Evolutionary conservation across 1,140 invertebrate species (phyloP).

Genomic region (Hetaerina americana): DNA sequence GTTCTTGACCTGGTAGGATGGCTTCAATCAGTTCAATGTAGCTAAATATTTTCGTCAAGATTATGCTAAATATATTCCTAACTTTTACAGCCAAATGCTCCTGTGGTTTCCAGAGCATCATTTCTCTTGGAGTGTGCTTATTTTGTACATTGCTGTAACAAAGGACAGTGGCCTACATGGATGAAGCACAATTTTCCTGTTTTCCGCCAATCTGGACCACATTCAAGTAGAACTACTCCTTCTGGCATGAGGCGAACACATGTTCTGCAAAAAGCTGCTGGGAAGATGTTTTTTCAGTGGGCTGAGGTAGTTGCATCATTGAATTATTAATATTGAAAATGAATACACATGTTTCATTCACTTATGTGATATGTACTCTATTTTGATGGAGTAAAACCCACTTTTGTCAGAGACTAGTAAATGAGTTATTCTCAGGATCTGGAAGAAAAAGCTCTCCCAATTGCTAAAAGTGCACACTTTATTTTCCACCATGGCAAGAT

Average conservation of each 20-base stretch:
- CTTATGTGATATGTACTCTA: too few relatives aligned
- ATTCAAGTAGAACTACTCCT: slow-evolving; percentile 27
- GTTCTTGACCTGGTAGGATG: slow-evolving; percentile 89
- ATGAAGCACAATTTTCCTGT: slow-evolving; percentile 77
- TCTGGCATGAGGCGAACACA: slow-evolving; percentile 56
- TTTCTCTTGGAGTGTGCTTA: slow-evolving; percentile 89
- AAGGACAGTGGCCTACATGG: slow-evolving; percentile 94
- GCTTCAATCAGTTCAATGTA: too few relatives aligned
- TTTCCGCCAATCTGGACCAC: slow-evolving; percentile 58
- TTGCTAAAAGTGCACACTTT: too few relatives aligned
- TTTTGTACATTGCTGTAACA: slow-evolving; percentile 94
- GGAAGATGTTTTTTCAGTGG: slow-evolving; percentile 95
- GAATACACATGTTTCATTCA: too few relatives aligned
- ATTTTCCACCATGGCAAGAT: too few relatives aligned
- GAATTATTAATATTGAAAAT: too few relatives aligned
- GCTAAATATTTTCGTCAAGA: too few relatives aligned
- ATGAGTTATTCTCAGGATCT: too few relatives aligned
- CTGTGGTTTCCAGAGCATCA: slow-evolving; percentile 78
- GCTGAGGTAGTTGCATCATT: too few relatives aligned
- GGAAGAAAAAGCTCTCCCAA: too few relatives aligned
- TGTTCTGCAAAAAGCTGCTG: slow-evolving; percentile 78
- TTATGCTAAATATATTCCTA: slow-evolving; percentile 13
- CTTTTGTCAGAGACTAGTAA: too few relatives aligned
- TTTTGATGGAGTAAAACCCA: too few relatives aligned
- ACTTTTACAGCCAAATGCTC: slow-evolving; percentile 82